Conservation (phyloP, 2,113 vertebrate genomes). For the Melospiza melodia region DNA sequence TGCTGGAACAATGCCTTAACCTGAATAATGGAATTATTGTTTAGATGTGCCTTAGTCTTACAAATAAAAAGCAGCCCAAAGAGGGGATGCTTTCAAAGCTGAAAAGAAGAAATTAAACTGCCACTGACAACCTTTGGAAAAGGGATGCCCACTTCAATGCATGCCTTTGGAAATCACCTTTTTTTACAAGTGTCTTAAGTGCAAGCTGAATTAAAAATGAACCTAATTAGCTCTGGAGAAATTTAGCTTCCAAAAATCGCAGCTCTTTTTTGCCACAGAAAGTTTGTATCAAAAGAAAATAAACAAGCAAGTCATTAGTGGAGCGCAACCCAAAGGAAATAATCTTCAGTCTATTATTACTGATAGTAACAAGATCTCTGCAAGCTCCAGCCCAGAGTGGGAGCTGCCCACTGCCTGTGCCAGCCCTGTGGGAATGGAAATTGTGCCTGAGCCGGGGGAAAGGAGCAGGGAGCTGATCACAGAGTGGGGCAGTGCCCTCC, state of each 20-base stretch:
- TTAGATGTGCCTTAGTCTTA: neutral
- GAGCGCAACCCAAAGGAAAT: neutral
- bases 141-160: neutral
- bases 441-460: too few relatives aligned
- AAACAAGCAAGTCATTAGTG: neutral
- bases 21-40: neutral
- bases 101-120: neutral
- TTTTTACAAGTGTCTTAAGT: neutral
- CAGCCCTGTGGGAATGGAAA: too few relatives aligned
- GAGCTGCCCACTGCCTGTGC: too few relatives aligned
- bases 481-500: too few relatives aligned
- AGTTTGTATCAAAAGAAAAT: neutral
- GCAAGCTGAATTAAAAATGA: neutral
- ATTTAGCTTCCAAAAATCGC: neutral
- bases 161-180: neutral
- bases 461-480: too few relatives aligned
- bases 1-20: neutral
- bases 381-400: too few relatives aligned
- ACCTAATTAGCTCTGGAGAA: neutral
- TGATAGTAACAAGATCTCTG: neutral
- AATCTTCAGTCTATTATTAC: rapidly evolving
- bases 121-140: neutral
- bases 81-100: neutral
- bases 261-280: neutral
- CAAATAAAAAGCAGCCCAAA: neutral